These are phyloP conservation scores for Meteorus cinctellus DNA, from an alignment of 2,888 invertebrate species.

Conservation along the genomic window DNA sequence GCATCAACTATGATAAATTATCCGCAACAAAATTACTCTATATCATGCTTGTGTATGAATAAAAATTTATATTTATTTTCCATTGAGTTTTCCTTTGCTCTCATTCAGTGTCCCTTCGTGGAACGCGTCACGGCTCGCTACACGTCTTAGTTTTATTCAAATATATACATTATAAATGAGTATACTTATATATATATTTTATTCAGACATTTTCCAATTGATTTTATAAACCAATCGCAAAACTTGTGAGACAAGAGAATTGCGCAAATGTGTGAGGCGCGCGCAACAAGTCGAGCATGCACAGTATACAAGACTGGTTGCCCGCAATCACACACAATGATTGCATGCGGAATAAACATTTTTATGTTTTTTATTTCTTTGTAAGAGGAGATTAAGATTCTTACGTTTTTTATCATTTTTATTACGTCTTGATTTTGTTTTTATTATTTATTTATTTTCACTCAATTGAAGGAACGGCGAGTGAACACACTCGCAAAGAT, in stretches of 20 bases:
- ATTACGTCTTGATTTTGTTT: neutral
- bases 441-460: neutral
- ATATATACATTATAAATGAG: conserved; percentile 22
- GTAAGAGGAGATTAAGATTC: neutral
- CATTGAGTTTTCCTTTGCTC: conserved; percentile 36
- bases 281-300: conserved; percentile 36
- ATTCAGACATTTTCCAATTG: conserved; percentile 31
- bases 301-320: conserved; percentile 31
- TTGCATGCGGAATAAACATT: conserved; percentile 17
- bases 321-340: conserved; percentile 20
- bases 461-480: neutral
- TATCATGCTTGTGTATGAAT: conserved; percentile 12
- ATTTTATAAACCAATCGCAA: conserved; percentile 32
- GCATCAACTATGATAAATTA: conserved; percentile 39
- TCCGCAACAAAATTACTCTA: conserved; percentile 24
- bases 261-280: conserved; percentile 27
- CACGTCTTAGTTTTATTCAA: conserved; percentile 39
- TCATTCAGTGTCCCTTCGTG: conserved; percentile 34
- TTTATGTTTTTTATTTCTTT: neutral
- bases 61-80: conserved; percentile 14
- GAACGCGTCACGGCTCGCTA: conserved; percentile 39
- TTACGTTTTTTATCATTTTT: neutral
- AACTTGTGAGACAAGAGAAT: conserved; percentile 27
- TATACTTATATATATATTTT: neutral
- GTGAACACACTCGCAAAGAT: conserved; percentile 1